These are phyloP conservation scores for Arrhamphus sclerolepis DNA, from an alignment of 2,797 vertebrate genomes.

Conservation along the genomic window DNA sequence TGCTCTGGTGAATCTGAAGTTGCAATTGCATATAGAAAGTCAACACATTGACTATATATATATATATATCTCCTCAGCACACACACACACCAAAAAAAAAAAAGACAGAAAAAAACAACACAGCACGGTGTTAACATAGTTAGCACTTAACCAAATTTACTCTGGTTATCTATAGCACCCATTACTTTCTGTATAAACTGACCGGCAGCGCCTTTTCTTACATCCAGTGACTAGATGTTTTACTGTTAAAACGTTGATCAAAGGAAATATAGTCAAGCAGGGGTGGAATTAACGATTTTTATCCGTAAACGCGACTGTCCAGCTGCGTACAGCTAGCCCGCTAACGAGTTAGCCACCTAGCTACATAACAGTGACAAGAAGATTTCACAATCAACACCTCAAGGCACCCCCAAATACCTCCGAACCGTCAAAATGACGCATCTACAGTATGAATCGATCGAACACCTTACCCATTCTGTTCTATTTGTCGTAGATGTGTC, in stretches of 20 bases:
- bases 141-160: slow-evolving; percentile 47
- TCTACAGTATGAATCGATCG: rapidly evolving
- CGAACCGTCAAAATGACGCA: neutral
- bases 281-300: neutral
- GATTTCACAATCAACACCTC: slow-evolving; percentile 37
- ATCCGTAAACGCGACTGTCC: slow-evolving; percentile 9
- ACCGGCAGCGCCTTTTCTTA: rapidly evolving
- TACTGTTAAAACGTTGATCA: rapidly evolving
- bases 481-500: slow-evolving; percentile 28
- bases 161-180: slow-evolving; percentile 27
- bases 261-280: rapidly evolving
- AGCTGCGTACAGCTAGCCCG: slow-evolving; percentile 25
- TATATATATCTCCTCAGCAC: too few relatives aligned
- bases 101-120: neutral
- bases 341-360: slow-evolving; percentile 39
- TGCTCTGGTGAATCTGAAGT: rapidly evolving
- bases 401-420: neutral
- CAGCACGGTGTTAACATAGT: slow-evolving; percentile 25
- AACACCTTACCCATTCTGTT: slow-evolving; percentile 78
- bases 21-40: rapidly evolving
- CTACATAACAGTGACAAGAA: slow-evolving; percentile 50
- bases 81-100: too few relatives aligned
- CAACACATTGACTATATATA: neutral
- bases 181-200: neutral
- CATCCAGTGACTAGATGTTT: rapidly evolving